Percentiles rank a stretch among this genome's conserved stretches.
Evolutionary conservation across 2,113 vertebrate genomes (phyloP).

Genomic region (Antigone vipio): DNA sequence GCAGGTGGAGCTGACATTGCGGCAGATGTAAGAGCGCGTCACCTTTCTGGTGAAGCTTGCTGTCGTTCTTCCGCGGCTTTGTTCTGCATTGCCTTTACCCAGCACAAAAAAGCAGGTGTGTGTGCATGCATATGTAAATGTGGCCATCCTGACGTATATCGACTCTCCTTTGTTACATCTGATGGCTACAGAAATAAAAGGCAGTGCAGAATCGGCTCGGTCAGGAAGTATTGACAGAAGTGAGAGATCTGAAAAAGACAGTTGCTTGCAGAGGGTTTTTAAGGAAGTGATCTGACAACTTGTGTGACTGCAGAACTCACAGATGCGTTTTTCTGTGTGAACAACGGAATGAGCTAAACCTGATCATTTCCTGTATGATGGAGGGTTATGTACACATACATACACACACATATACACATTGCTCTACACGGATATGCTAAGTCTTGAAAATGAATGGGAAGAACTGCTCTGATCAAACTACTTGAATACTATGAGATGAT

Average conservation of each 20-base stretch:
- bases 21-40: neutral
- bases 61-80: neutral
- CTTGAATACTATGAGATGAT: neutral
- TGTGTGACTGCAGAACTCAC: neutral
- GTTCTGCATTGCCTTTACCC: neutral
- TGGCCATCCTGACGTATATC: neutral
- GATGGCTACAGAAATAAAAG: neutral
- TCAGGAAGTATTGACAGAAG: neutral
- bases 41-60: neutral
- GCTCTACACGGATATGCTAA: neutral
- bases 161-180: neutral
- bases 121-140: neutral
- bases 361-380: neutral
- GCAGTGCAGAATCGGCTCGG: neutral
- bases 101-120: neutral
- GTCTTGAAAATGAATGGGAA: neutral
- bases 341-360: neutral
- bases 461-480: neutral
- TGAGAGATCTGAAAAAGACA: neutral
- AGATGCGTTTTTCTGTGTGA: neutral
- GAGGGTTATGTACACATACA: neutral
- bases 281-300: neutral
- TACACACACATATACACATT: neutral
- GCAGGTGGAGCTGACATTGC: neutral
- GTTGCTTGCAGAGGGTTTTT: neutral